Conservation (phyloP, 2,113 vertebrate species). For the Pangasianodon hypophthalmus region DNA sequence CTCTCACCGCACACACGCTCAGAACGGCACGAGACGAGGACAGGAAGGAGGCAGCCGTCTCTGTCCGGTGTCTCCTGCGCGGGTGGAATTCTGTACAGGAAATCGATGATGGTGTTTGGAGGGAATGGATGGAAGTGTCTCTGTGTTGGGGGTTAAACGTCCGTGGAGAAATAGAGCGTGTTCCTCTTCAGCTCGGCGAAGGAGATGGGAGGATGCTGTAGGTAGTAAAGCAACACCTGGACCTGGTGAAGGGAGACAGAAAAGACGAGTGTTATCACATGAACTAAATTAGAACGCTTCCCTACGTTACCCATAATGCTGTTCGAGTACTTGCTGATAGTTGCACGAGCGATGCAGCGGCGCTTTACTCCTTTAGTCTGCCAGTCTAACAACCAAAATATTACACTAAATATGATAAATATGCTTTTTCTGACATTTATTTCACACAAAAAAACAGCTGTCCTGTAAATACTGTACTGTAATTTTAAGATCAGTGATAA, state of each 20-base stretch:
- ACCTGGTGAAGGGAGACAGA: constrained; percentile 73
- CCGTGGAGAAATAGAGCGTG: constrained; percentile 97
- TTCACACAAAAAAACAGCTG: no score
- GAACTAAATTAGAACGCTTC: not conserved
- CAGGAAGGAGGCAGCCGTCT: constrained; percentile 42
- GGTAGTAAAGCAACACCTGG: constrained; percentile 96
- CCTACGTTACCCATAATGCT: no score
- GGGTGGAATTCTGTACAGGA: constrained; percentile 61
- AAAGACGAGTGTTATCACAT: not conserved
- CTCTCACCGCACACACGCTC: constrained; percentile 42
- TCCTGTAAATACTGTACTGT: no score
- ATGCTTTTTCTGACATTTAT: no score
- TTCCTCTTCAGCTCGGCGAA: constrained; percentile 94
- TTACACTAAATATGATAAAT: no score
- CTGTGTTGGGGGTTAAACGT: constrained; percentile 79
- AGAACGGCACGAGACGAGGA: constrained; percentile 4
- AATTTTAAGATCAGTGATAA: no score
- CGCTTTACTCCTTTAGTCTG: not conserved
- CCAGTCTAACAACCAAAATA: not conserved
- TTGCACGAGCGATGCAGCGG: not conserved
- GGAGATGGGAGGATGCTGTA: constrained; percentile 94
- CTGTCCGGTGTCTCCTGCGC: constrained; percentile 35
- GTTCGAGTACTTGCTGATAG: not conserved
- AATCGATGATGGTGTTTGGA: constrained; percentile 59
- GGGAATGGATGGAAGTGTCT: constrained; percentile 47